Evolutionary conservation across 2,113 vertebrate species (phyloP).

Genomic region (Laterallus jamaicensis): DNA sequence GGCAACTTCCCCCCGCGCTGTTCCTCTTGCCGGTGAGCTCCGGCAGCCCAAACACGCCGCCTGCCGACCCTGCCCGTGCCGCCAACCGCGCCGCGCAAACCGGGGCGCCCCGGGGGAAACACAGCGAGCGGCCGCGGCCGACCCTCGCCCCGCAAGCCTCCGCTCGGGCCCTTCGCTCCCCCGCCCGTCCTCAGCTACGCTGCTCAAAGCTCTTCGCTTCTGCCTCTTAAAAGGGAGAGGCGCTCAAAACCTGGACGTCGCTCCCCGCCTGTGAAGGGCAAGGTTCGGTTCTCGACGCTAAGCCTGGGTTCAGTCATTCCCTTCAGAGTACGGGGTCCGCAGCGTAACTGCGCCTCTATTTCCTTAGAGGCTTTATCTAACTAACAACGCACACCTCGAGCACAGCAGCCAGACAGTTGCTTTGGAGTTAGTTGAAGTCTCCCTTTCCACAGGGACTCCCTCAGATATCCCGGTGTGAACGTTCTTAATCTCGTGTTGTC

Average conservation of each 20-base stretch:
- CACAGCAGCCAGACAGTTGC: neutral
- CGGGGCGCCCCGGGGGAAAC: too few relatives aligned
- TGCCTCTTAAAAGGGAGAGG: neutral
- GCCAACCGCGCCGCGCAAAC: neutral
- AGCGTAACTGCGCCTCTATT: neutral
- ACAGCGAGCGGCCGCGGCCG: too few relatives aligned
- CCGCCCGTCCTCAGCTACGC: too few relatives aligned
- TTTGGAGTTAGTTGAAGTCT: neutral
- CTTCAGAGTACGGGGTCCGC: neutral
- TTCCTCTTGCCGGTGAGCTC: rapidly evolving
- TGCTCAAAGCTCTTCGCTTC: neutral
- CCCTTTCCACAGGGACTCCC: neutral
- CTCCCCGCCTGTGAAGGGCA: neutral
- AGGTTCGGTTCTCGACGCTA: neutral
- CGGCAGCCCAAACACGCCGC: too few relatives aligned
- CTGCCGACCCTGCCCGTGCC: neutral
- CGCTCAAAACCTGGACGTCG: rapidly evolving
- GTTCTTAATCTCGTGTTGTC: neutral
- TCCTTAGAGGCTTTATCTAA: neutral
- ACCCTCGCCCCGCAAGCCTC: too few relatives aligned
- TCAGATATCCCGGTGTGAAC: neutral
- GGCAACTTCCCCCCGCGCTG: rapidly evolving
- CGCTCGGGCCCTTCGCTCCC: too few relatives aligned
- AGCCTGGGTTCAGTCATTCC: neutral
- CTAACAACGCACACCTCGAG: neutral